phyloP scores from a whole-genome alignment of 2,797 vertebrate genomes.

The Neosalanx taihuensis region DNA sequence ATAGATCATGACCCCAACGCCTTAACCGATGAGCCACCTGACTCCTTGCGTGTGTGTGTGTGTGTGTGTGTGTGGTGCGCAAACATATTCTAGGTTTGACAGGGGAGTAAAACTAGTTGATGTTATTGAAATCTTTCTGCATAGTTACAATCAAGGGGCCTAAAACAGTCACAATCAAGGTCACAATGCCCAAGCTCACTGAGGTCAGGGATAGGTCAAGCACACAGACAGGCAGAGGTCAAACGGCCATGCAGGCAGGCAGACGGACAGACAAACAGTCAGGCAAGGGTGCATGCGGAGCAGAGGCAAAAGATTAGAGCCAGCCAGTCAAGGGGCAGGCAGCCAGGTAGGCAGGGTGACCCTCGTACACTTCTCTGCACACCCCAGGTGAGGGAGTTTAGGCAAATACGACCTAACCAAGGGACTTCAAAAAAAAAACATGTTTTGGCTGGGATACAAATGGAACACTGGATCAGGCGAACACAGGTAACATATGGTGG shows the following conservation, averaged over 20 bases:
- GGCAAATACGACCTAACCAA: too few species aligned
- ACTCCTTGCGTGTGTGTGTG: neutral
- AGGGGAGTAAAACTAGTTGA: neutral
- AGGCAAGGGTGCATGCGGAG: constrained; percentile 25
- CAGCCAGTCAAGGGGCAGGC: constrained; percentile 19
- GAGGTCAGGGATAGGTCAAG: constrained; percentile 38
- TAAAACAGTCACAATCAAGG: too few species aligned
- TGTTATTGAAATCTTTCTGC: too few species aligned
- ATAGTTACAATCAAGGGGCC: neutral
- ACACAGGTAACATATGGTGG: neutral
- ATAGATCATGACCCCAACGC: too few species aligned
- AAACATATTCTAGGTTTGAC: neutral
- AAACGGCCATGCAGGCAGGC: constrained; percentile 30
- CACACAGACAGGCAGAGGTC: constrained; percentile 57
- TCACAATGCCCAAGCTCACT: too few species aligned
- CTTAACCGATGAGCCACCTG: too few species aligned
- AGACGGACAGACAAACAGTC: constrained; percentile 35
- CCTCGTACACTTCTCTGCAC: constrained; percentile 12
- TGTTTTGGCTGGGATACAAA: neutral
- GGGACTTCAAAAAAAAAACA: too few species aligned
- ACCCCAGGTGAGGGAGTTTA: neutral
- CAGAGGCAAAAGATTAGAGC: neutral
- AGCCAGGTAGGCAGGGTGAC: constrained; percentile 12
- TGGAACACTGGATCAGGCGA: neutral
- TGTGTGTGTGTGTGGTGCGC: constrained; percentile 11